phyloP scores from a whole-genome alignment of 2,888 invertebrate species.

The Eumacrocentrus americanus region DNA sequence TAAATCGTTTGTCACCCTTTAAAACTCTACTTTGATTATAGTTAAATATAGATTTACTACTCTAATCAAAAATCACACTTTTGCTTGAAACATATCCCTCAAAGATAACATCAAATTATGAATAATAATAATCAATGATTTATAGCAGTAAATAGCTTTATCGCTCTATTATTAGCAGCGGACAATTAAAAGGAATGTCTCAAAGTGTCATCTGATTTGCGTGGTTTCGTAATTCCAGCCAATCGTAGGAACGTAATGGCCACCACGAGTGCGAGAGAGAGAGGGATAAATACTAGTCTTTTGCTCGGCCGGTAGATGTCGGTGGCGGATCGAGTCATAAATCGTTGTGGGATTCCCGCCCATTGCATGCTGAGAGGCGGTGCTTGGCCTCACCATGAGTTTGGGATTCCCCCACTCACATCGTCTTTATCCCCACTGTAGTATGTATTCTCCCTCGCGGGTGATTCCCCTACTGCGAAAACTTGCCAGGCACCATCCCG shows the following conservation, averaged over 20 bases:
- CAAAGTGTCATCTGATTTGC: constrained; percentile 56
- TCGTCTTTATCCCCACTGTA: constrained; percentile 26
- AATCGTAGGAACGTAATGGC: constrained; percentile 69
- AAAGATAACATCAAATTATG: background rate
- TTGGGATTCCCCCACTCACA: constrained; percentile 48
- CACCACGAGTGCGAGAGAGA: constrained; percentile 56
- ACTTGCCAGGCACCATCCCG: constrained; percentile 47
- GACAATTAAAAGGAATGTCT: constrained; percentile 33
- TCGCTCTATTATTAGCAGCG: constrained; percentile 5
- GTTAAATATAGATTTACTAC: constrained; percentile 58
- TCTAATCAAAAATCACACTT: constrained; percentile 40
- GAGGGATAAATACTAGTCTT: constrained; percentile 33
- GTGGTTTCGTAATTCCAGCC: constrained; percentile 61
- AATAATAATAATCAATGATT: constrained; percentile 8
- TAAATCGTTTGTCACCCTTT: too few species aligned
- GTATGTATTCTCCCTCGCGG: constrained; percentile 38
- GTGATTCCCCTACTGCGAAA: constrained; percentile 39
- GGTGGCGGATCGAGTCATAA: constrained; percentile 51
- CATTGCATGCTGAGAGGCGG: constrained; percentile 66
- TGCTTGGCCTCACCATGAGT: constrained; percentile 61
- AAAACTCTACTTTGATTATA: too few species aligned
- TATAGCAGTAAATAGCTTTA: constrained; percentile 19
- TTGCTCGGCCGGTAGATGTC: constrained; percentile 66
- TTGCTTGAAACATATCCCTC: background rate
- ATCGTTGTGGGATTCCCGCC: constrained; percentile 65